Conservation (phyloP, 2,113 vertebrate genomes). For the Pseudopipra pipra region DNA sequence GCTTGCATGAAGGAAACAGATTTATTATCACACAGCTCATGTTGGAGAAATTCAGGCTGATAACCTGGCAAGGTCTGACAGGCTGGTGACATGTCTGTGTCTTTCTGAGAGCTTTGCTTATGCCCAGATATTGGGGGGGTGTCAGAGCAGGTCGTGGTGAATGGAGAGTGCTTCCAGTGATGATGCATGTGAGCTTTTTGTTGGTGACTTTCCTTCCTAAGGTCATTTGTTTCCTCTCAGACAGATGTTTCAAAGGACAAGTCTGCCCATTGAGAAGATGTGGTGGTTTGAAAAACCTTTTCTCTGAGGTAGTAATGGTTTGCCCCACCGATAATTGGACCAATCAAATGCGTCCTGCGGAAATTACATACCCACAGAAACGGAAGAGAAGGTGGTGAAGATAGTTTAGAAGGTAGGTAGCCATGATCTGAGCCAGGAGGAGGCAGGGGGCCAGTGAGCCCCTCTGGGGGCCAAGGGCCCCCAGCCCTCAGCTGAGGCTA, state of each 20-base stretch:
- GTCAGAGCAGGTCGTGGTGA: background rate
- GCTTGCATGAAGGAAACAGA: background rate
- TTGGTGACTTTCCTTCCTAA: background rate
- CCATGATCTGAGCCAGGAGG: too few species aligned
- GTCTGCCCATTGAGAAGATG: background rate
- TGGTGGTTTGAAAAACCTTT: too few species aligned
- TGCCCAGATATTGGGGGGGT: rapidly evolving
- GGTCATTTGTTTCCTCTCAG: background rate
- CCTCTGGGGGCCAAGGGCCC: too few species aligned
- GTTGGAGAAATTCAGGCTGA: background rate
- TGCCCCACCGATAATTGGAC: too few species aligned
- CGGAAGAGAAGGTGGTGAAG: too few species aligned
- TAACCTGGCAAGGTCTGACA: background rate
- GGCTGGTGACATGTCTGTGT: background rate
- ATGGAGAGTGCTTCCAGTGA: background rate
- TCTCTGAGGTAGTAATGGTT: too few species aligned
- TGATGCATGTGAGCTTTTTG: background rate
- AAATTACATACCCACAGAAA: too few species aligned
- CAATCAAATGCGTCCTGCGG: too few species aligned
- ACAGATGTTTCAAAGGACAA: background rate
- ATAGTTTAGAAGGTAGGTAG: too few species aligned
- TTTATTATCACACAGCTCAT: background rate
- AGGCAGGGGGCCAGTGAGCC: too few species aligned
- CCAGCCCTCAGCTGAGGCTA: too few species aligned
- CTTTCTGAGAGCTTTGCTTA: background rate